Evolutionary conservation across 2,888 invertebrate species (phyloP).

Genomic region (Teleiodes luculella): DNA sequence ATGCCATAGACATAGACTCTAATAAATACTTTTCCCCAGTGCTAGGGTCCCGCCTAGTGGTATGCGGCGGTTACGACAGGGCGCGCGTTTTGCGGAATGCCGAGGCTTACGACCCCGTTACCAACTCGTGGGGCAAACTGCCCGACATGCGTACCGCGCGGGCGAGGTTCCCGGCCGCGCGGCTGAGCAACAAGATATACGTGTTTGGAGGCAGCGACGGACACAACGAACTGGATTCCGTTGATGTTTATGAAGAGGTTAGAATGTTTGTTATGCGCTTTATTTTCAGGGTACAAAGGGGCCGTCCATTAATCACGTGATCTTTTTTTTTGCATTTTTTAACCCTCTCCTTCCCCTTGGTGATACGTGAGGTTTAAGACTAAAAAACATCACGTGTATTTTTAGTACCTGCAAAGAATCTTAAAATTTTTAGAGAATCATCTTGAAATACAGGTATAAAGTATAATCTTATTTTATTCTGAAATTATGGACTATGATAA

Average conservation of each 20-base stretch:
- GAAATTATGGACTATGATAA: too few relatives aligned
- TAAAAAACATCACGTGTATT: too few relatives aligned
- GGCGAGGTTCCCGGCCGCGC: conserved; percentile 87
- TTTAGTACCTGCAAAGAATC: too few relatives aligned
- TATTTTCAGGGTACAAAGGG: neutral
- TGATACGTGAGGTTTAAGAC: too few relatives aligned
- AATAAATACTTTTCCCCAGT: too few relatives aligned
- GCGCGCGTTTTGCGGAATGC: conserved; percentile 88
- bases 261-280: neutral
- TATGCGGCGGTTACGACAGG: conserved; percentile 90
- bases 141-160: conserved; percentile 86
- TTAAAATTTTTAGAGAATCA: too few relatives aligned
- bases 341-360: too few relatives aligned
- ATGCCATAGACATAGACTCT: too few relatives aligned
- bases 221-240: conserved; percentile 84
- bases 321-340: too few relatives aligned
- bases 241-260: conserved; percentile 42
- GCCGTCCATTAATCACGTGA: neutral
- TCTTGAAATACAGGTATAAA: too few relatives aligned
- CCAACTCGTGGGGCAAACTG: conserved; percentile 83
- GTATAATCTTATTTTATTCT: too few relatives aligned
- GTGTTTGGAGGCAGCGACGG: conserved; percentile 92
- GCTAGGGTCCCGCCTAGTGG: conserved; percentile 83
- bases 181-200: conserved; percentile 82
- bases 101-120: conserved; percentile 84